Conservation (phyloP, 1,140 invertebrate genomes). For the Scaptomyza graminum region DNA sequence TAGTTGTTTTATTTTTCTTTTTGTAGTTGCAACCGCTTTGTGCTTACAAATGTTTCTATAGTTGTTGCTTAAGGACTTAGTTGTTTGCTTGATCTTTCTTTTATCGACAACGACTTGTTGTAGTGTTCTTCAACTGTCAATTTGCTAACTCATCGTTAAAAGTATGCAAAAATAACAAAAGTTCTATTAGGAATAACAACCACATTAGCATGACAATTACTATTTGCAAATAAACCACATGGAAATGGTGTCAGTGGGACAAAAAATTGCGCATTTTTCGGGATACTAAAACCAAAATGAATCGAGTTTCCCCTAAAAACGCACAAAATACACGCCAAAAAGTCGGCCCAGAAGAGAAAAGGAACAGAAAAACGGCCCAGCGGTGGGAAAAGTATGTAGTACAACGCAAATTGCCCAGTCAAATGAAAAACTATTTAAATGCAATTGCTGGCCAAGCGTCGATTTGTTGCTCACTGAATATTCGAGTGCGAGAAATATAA, state of each 20-base stretch:
- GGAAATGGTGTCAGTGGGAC: constrained; percentile 56
- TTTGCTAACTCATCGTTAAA: neutral
- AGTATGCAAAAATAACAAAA: neutral
- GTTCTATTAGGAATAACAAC: neutral
- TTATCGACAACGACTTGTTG: too few relatives aligned
- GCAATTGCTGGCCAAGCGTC: constrained; percentile 76
- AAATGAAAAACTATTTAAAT: constrained; percentile 81
- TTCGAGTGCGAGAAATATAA: constrained; percentile 49
- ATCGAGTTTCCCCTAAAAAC: neutral
- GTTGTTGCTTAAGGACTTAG: too few relatives aligned
- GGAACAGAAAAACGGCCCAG: constrained; percentile 21
- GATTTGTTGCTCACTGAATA: constrained; percentile 77
- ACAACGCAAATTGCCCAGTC: constrained; percentile 63
- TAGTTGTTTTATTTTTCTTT: too few relatives aligned
- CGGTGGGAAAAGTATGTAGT: neutral
- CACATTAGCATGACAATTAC: constrained; percentile 42
- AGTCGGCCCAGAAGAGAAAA: neutral
- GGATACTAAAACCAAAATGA: too few relatives aligned
- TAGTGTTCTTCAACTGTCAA: neutral
- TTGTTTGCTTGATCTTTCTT: too few relatives aligned
- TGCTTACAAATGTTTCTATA: too few relatives aligned
- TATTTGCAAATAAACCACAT: constrained; percentile 60
- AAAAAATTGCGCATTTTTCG: constrained; percentile 29
- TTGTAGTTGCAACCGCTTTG: too few relatives aligned
- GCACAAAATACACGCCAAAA: constrained; percentile 32